phyloP scores from a whole-genome alignment of 2,888 invertebrate species.

The Apodemia duryi region DNA sequence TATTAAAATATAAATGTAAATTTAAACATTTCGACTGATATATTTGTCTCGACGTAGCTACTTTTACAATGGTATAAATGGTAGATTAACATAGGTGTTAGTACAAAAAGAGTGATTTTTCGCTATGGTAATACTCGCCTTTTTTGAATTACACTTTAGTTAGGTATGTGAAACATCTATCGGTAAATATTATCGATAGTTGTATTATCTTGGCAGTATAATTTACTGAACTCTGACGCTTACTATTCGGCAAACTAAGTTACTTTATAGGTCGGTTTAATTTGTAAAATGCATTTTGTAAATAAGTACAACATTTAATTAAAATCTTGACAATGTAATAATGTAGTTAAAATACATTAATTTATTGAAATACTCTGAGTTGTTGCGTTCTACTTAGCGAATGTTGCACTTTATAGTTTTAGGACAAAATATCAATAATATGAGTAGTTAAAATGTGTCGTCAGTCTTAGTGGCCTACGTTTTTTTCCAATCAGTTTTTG shows the following conservation, averaged over 20 bases:
- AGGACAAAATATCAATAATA: constrained; percentile 65
- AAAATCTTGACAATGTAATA: constrained; percentile 50
- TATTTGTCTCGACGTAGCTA: constrained; percentile 71
- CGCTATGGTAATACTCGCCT: constrained; percentile 30
- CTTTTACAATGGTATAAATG: constrained; percentile 68
- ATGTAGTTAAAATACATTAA: constrained; percentile 63
- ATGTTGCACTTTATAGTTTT: constrained; percentile 74
- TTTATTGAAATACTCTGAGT: constrained; percentile 75
- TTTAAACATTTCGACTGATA: constrained; percentile 74
- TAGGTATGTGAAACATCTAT: constrained; percentile 27
- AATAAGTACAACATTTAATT: constrained; percentile 65
- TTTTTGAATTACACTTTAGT: constrained; percentile 21
- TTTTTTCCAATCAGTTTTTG: constrained; percentile 68
- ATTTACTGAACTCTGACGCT: constrained; percentile 25
- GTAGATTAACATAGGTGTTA: constrained; percentile 70
- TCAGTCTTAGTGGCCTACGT: constrained; percentile 70
- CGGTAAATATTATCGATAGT: constrained; percentile 22
- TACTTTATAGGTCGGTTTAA: constrained; percentile 39
- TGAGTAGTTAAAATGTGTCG: constrained; percentile 70
- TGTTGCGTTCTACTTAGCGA: constrained; percentile 69
- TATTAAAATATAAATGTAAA: constrained; percentile 58
- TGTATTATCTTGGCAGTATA: constrained; percentile 20
- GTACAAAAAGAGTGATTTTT: constrained; percentile 58
- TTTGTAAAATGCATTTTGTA: constrained; percentile 74
- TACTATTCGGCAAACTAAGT: constrained; percentile 25